Conservation (phyloP, 2,113 vertebrate genomes). For the Chauna torquata region DNA sequence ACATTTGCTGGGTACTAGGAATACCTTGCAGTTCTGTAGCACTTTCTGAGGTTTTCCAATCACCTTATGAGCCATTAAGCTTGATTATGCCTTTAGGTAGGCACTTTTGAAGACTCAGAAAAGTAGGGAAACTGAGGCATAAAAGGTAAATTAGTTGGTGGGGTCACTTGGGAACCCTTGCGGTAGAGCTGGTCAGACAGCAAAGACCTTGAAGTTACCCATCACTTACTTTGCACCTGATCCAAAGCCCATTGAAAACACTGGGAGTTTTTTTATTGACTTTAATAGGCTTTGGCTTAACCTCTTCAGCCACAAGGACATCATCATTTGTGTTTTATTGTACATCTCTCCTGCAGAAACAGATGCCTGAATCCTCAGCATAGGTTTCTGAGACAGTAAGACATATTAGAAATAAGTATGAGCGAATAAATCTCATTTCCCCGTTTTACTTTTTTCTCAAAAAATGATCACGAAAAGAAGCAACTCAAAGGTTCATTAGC, state of each 20-base stretch:
- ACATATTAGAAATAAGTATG: not conserved
- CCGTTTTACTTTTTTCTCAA: not conserved
- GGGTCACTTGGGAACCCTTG: not conserved
- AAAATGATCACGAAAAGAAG: not conserved
- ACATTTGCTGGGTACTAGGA: not conserved
- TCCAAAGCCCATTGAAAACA: not conserved
- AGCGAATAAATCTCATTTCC: not conserved
- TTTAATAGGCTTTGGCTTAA: not conserved
- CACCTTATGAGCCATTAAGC: not conserved
- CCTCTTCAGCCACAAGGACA: not conserved
- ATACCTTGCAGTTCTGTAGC: not conserved
- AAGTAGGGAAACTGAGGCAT: not conserved
- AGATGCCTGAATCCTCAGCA: not conserved
- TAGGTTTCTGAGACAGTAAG: not conserved
- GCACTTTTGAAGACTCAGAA: not conserved
- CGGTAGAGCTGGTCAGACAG: not conserved
- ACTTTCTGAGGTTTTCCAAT: not conserved
- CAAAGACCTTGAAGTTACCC: not conserved
- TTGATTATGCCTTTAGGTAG: not conserved
- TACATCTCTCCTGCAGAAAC: not conserved
- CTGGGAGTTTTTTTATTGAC: not conserved
- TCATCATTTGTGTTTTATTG: not conserved
- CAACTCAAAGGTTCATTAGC: not conserved
- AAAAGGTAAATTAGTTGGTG: not conserved
- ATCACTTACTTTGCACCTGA: not conserved